Evolutionary conservation across 64 coral and sea anemone genomes (phyloP), one percentile per base, ranked within the genome.

Genomic region (Pachyseris speciosa): DNA sequence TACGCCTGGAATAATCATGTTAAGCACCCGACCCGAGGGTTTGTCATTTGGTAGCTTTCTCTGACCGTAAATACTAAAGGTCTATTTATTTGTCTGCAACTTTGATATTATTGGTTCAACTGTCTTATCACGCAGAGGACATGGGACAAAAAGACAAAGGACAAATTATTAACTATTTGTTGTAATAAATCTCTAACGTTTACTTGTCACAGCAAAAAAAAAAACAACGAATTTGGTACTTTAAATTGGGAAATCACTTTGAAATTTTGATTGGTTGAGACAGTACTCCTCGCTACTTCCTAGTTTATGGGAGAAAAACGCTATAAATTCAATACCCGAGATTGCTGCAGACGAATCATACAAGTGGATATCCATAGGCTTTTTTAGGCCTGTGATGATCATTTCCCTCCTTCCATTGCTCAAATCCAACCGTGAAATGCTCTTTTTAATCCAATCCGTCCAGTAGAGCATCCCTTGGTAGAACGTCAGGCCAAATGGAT

Each of bases 401-500:
- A 36, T 38, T 9, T 79, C 52, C 30, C 29, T 44, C 0, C 1
- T 79, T 17, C 86, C 58, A 29, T 2, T 84, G 5, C 16, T 84
- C 38, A 85, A n/a, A 32, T 84, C 37, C 11, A 66, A 32, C 11
- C 66, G 37, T 31, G 47, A 61, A 11, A 94, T 80, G 27, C 86
- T 84, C 4, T 41, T 72, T 4, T 19, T 76, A 9, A 11, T 66
- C 77, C 78, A 83, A 51, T 94, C 92, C 31, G 92, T 88, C 92
- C 92, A 94, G 59, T 89, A 94, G 16, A 94, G 50, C n/a, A 51
- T 15, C 1, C 58, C 69, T 16, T 90, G 5, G 40, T 55, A 78
- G 1, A 94, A 38, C 2, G 86, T 78, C n/a, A 94, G 28, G 8
- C 92, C 85, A 29, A 85, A 94, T 13, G 92, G 86, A 27, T 90